These are phyloP conservation scores for Serilophus lunatus DNA, from an alignment of 2,113 vertebrate genomes.

Conservation along the genomic window DNA sequence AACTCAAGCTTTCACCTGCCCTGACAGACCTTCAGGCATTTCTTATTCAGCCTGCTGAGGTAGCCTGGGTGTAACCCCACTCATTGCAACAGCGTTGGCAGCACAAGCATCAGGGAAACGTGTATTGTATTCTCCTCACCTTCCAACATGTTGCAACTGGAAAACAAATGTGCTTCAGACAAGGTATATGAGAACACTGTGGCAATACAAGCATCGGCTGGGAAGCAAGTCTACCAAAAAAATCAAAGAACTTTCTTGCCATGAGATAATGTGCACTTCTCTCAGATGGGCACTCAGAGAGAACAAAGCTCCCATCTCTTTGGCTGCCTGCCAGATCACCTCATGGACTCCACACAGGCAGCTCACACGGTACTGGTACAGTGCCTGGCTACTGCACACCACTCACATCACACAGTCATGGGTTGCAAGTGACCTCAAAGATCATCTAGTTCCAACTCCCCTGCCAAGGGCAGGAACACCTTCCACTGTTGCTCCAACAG, in stretches of 20 bases:
- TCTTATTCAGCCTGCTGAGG: not conserved
- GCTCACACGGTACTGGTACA: not conserved
- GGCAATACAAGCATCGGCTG: not conserved
- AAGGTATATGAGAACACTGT: not conserved
- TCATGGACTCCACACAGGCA: not conserved
- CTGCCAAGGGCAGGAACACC: not conserved
- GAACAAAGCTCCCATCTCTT: rapidly evolving
- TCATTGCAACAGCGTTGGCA: not conserved
- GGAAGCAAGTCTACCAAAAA: not conserved
- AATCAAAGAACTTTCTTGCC: not conserved
- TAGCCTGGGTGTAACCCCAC: not conserved
- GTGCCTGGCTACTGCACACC: not conserved
- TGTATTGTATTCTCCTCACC: not conserved
- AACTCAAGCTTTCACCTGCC: not conserved
- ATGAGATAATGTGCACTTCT: not conserved
- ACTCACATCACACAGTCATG: not conserved
- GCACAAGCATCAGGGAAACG: rapidly evolving
- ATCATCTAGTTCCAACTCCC: not conserved
- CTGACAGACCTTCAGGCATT: not conserved
- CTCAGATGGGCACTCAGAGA: not conserved
- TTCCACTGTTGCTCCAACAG: not conserved
- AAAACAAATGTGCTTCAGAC: not conserved
- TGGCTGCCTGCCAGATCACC: not conserved
- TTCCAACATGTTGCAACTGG: not conserved
- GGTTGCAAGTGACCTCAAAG: not conserved